Evolutionary conservation across 1,140 invertebrate species (phyloP), one percentile per base, ranked within the genome.

Genomic region (Bilobella aurantiaca): DNA sequence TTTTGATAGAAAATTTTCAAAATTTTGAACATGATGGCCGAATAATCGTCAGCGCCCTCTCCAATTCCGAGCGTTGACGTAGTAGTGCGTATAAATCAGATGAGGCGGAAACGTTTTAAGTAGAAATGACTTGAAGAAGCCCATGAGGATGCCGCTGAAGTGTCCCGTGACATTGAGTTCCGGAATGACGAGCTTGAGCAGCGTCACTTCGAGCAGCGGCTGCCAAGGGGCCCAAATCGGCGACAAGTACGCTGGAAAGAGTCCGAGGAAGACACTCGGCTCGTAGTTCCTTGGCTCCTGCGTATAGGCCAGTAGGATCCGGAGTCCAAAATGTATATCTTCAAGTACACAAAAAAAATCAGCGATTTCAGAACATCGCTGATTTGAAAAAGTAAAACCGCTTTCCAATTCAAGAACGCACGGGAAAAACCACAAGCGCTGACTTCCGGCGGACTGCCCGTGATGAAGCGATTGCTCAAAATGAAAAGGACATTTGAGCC

Each of bases 191-290:
- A 63, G 31, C 23, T 63, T 63, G 27, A 63, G 23, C 34, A 63
- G 14, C 28, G 57, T 12, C 27, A 57, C 49, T 63, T 63, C 62
- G 21, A 63, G 49, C 21, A 57, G 25, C 23, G 62, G 62, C 47
- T 63, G 62, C 62, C 62, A 63, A 5, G 62, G 62, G 23, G 62
- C 62, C 21, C 18, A 63, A 3, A 30, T 12, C 2, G 31, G 25
- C 12, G 62, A 30, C 30, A 63, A 57, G 23, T 49, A 42, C n/a
- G 8, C n/a, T 3, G 62, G 62, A 23, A 21, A 63, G n/a, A 63
- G 14, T 1, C 62, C 62, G 27, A 31, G 53, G 0, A 63, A 23
- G 23, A 63, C 1, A 25, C 12, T 23, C 16, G 49, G 27, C 27
- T 63, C 62, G 31, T 31, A 29, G 16, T 58, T 58, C 37, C 37